Base-by-base conservation (phyloP, 2,797 vertebrate species). In the Syngnathus rostellatus region DNA sequence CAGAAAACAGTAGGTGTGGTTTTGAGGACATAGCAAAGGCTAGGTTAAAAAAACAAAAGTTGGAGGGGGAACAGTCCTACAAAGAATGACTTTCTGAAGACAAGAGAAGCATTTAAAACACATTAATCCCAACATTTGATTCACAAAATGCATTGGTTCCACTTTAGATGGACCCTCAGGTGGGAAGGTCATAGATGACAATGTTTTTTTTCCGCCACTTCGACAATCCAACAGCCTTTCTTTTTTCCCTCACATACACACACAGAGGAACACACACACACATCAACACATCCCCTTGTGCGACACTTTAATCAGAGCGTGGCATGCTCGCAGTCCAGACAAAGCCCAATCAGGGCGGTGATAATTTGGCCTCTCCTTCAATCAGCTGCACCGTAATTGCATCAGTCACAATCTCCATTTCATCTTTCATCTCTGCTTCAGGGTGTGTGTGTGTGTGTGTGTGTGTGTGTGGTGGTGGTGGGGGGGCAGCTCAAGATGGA, bases 291-390 rank as follows among this genome's bases (percentile, higher is more conserved):
- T 69, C 80, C 68, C 72, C 57, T 75, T 71, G 69, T 78, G 76
- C 67, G 53, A 87, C 89, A 90, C 89, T 89, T 89, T 89, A 91
- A 91, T 91, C 90, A 90, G 84, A 88, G 86, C 73, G 79, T 78
- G 79, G 78, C 84, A 85, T 83, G 80, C 85, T 88, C 86, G 75
- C 74, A 68, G 85, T 85, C 83, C 84, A 89, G 85, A 91, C 89
- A 91, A 91, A 90, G 89, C 88, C 83, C 83, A 89, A 91, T 90
- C 89, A 89, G 84, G 83, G 76, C 76, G 76, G 80, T 87, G 89
- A 91, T 91, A 89, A 92, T 91, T 91, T 90, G 88, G 87, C 89
- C 90, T 89, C 88, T 90, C 83, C 89, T 91, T 91, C 89, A 92
- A 91, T 92, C 90, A 92, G 90, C 79, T 71, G 83, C 81, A 77